Evolutionary conservation across 2,888 invertebrate species (phyloP).

Genomic region (Nyleta sp.): DNA sequence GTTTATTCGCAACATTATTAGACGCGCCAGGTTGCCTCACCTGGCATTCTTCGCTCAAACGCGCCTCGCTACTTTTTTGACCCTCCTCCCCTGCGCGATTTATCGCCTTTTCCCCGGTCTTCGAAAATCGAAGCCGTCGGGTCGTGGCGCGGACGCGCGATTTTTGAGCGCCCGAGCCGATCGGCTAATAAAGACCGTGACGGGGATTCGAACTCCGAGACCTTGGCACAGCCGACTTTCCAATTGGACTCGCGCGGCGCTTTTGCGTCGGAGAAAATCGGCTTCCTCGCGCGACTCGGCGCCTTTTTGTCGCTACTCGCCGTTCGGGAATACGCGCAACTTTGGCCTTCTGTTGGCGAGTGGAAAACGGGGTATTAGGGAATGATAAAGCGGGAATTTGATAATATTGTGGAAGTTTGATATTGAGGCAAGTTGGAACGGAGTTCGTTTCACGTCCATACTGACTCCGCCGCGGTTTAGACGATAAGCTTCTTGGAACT

Average conservation of each 20-base stretch:
- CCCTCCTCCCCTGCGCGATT: slow-evolving; percentile 1
- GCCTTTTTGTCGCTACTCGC: neutral
- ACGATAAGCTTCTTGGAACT: neutral
- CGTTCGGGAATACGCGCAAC: neutral
- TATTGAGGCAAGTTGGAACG: slow-evolving; percentile 1
- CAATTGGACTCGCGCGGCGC: neutral
- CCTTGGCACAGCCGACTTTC: slow-evolving; percentile 16
- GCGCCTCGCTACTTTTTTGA: neutral
- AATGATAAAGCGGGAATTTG: slow-evolving; percentile 5
- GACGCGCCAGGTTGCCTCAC: slow-evolving; percentile 64
- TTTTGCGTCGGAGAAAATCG: neutral
- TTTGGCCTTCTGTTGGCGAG: neutral
- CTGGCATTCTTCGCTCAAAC: slow-evolving; percentile 54
- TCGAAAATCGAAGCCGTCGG: too few species aligned
- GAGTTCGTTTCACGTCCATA: slow-evolving; percentile 4
- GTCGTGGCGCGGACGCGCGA: too few species aligned
- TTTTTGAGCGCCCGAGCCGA: too few species aligned
- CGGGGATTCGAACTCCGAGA: slow-evolving; percentile 39
- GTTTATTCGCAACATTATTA: slow-evolving; percentile 65
- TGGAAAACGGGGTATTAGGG: neutral
- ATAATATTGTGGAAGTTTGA: neutral
- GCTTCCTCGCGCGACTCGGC: neutral
- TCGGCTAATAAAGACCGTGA: too few species aligned
- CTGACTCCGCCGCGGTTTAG: neutral
- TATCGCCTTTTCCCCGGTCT: neutral